phyloP scores from a whole-genome alignment of 2,888 invertebrate species.

The Dynastes maya region DNA sequence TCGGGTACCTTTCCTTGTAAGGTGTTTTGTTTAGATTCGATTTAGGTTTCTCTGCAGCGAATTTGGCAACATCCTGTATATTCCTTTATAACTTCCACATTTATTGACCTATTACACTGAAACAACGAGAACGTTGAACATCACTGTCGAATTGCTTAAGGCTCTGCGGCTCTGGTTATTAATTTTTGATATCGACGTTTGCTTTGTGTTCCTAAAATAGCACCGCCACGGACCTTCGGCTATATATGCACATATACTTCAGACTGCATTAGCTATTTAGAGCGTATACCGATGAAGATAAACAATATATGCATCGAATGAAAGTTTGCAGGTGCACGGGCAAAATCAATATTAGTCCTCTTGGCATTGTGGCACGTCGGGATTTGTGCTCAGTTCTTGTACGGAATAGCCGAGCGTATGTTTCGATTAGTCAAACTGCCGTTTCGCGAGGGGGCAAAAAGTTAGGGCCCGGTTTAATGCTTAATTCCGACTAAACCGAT shows the following conservation, averaged over 20 bases:
- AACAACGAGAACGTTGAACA: too few relatives aligned
- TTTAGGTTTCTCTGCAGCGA: too few relatives aligned
- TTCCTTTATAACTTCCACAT: too few relatives aligned
- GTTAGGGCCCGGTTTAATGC: neutral
- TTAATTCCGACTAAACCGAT: neutral
- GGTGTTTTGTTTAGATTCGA: too few relatives aligned
- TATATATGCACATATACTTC: neutral
- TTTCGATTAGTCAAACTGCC: neutral
- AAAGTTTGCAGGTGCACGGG: constrained; percentile 17
- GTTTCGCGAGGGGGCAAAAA: neutral
- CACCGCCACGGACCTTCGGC: neutral
- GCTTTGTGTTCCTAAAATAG: constrained; percentile 14
- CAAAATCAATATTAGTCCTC: constrained; percentile 23
- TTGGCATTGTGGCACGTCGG: neutral
- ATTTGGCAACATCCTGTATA: too few relatives aligned
- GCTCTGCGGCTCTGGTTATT: neutral
- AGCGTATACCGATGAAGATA: constrained; percentile 7
- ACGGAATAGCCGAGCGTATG: neutral
- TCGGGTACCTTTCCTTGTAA: too few relatives aligned
- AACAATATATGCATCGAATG: constrained; percentile 14
- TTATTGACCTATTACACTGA: too few relatives aligned
- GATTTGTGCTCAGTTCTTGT: neutral
- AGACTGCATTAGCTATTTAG: constrained; percentile 23
- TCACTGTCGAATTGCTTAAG: too few relatives aligned
- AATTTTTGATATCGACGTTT: neutral